These are phyloP conservation scores for Chionodraco myersi DNA, from an alignment of 2,113 vertebrate species.

Conservation along the genomic window DNA sequence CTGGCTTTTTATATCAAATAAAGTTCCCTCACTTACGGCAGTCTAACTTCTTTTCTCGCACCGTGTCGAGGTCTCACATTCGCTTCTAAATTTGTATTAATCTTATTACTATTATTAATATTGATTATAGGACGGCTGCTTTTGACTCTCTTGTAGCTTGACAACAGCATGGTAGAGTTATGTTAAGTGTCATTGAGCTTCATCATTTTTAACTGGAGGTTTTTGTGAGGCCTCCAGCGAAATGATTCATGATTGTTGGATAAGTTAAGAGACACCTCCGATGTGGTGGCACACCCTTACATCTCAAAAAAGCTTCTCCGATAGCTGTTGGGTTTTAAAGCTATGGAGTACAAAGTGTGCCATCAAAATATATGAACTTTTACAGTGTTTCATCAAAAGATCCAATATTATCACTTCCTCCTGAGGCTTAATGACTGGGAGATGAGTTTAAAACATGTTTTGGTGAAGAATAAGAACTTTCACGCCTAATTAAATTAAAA, in stretches of 20 bases:
- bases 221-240: slow-evolving; percentile 2
- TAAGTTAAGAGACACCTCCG: slow-evolving; percentile 19
- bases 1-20: slow-evolving; percentile 73
- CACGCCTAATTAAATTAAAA: background rate
- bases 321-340: background rate
- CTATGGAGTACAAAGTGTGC: slow-evolving; percentile 1
- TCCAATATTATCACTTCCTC: background rate
- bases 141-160: slow-evolving; percentile 61
- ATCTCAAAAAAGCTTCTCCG: background rate
- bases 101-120: slow-evolving; percentile 61
- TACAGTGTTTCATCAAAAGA: background rate
- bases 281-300: background rate
- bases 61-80: slow-evolving; percentile 56
- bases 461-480: background rate
- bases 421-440: too few relatives aligned
- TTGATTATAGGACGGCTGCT: slow-evolving; percentile 73
- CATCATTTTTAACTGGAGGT: slow-evolving; percentile 20
- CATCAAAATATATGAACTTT: background rate
- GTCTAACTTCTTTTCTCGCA: slow-evolving; percentile 40
- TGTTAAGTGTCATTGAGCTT: slow-evolving; percentile 52
- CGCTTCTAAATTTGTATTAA: slow-evolving; percentile 70
- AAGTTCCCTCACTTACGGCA: slow-evolving; percentile 35
- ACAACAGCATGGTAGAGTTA: slow-evolving; percentile 53
- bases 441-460: too few relatives aligned
- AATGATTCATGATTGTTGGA: slow-evolving; percentile 20